phyloP scores from a whole-genome alignment of 1,140 invertebrate species.

The Dreissena rostriformis region DNA sequence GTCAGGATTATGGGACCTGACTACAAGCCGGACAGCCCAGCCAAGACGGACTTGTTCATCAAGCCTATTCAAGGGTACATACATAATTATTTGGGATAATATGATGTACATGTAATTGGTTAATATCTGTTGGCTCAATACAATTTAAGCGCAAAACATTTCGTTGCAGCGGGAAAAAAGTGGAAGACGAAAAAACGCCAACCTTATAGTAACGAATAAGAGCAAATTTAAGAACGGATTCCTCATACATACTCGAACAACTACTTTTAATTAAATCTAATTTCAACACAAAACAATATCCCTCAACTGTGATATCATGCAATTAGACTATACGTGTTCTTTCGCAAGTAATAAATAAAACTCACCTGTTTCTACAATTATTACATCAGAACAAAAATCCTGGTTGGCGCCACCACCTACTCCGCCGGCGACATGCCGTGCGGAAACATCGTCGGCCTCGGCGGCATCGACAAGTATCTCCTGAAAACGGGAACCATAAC shows the following conservation, averaged over 20 bases:
- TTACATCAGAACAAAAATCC: slow-evolving; percentile 93
- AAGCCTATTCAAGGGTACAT: slow-evolving; percentile 94
- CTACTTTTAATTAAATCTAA: too few relatives aligned
- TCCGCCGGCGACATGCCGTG: slow-evolving; percentile 99
- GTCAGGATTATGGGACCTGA: slow-evolving; percentile 92
- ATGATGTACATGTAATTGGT: neutral
- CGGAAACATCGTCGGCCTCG: slow-evolving; percentile 99
- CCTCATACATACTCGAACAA: too few relatives aligned
- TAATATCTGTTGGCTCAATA: too few relatives aligned
- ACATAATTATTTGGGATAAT: neutral
- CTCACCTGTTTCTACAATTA: neutral
- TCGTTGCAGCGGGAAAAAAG: too few relatives aligned
- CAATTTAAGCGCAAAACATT: too few relatives aligned
- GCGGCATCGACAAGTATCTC: slow-evolving; percentile 99
- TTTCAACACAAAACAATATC: too few relatives aligned
- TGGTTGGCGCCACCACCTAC: slow-evolving; percentile 99
- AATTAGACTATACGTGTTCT: too few relatives aligned
- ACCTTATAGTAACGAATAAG: too few relatives aligned
- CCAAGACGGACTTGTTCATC: slow-evolving; percentile 99
- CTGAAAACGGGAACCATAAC: slow-evolving; percentile 99
- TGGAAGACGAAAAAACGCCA: too few relatives aligned
- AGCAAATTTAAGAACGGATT: too few relatives aligned
- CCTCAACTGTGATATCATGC: too few relatives aligned
- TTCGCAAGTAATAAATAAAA: neutral
- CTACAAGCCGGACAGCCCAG: slow-evolving; percentile 97